These are phyloP conservation scores for Sakesphorus luctuosus DNA, from an alignment of 2,113 vertebrate genomes.

Conservation along the genomic window DNA sequence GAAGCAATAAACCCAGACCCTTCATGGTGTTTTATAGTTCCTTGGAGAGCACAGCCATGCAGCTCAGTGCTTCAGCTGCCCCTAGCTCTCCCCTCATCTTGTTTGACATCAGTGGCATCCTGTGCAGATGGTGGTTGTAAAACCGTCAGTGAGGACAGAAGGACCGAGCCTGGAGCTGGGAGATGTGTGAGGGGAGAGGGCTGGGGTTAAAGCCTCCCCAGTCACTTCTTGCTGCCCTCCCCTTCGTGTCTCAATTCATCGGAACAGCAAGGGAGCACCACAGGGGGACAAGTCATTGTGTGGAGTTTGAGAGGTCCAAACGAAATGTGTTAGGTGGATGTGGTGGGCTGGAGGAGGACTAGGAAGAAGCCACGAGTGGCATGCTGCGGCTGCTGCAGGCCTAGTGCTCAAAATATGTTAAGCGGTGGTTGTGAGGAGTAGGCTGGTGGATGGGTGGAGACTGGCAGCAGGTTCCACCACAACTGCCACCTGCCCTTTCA, in stretches of 20 bases:
- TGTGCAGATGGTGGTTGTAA: background rate
- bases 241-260: background rate
- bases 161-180: background rate
- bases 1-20: background rate
- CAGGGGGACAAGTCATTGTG: accelerated
- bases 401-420: background rate
- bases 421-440: background rate
- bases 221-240: background rate
- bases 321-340: background rate
- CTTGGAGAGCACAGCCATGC: background rate
- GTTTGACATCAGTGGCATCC: background rate
- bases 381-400: background rate
- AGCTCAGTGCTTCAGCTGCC: background rate
- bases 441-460: background rate
- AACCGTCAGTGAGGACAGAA: background rate
- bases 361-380: background rate
- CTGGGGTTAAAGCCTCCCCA: background rate
- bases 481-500: background rate
- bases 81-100: background rate
- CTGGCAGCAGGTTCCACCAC: background rate
- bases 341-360: background rate
- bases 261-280: accelerated
- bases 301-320: background rate
- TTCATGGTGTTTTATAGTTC: background rate
- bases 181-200: background rate